These are phyloP conservation scores for Sclerurus mexicanus DNA, from an alignment of 2,113 vertebrate genomes.

Conservation along the genomic window DNA sequence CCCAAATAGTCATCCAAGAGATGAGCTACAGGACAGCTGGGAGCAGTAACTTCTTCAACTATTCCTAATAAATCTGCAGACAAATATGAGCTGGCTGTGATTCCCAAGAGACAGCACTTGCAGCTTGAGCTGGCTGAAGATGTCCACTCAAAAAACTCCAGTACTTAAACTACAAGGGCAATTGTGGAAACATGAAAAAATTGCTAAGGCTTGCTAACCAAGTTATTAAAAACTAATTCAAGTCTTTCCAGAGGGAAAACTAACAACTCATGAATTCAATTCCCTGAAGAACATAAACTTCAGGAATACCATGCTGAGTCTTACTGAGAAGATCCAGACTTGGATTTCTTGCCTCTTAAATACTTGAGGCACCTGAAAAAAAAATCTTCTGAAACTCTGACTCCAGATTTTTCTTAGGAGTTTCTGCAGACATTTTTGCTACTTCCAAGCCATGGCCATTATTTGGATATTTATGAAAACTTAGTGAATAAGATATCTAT, in stretches of 20 bases:
- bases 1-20: background rate
- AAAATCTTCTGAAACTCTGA: background rate
- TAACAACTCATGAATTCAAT: background rate
- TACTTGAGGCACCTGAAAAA: background rate
- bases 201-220: background rate
- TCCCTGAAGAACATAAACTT: background rate
- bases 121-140: background rate
- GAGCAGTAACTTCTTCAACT: background rate
- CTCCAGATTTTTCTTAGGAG: background rate
- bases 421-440: background rate
- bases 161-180: background rate
- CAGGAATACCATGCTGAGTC: background rate
- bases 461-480: background rate
- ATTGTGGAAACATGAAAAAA: background rate
- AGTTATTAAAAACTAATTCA: background rate
- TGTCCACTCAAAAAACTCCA: background rate
- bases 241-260: background rate
- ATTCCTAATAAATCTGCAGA: background rate
- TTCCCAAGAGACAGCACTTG: background rate
- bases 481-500: background rate
- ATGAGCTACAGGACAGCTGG: background rate
- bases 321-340: background rate
- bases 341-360: background rate
- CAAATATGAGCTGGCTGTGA: fast-evolving
- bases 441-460: background rate